Evolutionary conservation across 2,113 vertebrate species (phyloP).

Genomic region (Triplophysa rosa): DNA sequence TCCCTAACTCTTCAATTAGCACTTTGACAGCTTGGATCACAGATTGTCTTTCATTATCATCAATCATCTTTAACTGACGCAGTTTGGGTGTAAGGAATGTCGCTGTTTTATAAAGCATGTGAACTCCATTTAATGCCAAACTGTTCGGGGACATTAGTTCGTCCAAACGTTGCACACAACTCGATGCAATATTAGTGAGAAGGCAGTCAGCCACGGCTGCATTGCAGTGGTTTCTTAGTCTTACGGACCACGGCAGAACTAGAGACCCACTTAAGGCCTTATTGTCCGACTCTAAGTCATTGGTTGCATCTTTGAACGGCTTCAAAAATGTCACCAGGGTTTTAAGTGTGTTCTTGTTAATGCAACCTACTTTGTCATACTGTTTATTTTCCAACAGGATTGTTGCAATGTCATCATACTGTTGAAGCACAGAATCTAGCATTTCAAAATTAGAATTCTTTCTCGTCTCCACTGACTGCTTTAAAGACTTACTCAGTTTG

Average conservation of each 20-base stretch:
- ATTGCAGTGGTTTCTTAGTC: not conserved
- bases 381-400: not conserved
- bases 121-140: not conserved
- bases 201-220: not conserved
- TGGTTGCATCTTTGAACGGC: too few species aligned
- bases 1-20: not conserved
- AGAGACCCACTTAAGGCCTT: not conserved
- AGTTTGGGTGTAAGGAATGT: not conserved
- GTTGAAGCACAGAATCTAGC: not conserved
- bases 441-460: too few species aligned
- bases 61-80: not conserved
- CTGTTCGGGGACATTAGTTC: not conserved
- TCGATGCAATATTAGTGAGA: not conserved
- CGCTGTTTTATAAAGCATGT: too few species aligned
- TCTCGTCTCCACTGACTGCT: not conserved
- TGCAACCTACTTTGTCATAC: not conserved
- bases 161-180: not conserved
- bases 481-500: too few species aligned
- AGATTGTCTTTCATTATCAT: conserved; percentile 1
- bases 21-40: not conserved
- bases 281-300: not conserved
- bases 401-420: not conserved
- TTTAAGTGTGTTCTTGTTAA: not conserved
- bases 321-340: not conserved
- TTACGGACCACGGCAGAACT: not conserved